Evolutionary conservation across 1,140 invertebrate species (phyloP), one percentile per base, ranked within the genome.

Genomic region (Drosophila ohnishii): DNA sequence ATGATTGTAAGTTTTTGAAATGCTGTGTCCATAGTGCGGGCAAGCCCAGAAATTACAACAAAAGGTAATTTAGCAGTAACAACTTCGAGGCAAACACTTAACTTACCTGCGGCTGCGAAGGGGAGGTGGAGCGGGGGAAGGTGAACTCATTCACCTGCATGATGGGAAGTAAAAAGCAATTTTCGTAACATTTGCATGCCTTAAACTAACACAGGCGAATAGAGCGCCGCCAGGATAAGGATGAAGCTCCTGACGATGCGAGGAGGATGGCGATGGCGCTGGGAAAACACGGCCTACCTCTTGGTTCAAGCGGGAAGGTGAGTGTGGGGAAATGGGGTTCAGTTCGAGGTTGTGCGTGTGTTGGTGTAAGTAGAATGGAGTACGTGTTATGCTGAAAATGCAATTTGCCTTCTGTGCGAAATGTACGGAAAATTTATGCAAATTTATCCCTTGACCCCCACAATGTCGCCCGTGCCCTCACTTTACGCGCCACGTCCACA

Each of bases 391-490:
- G 83, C 83, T 86, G 83, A 86, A 86, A 86, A 86, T 86, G 83
- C 83, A 86, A 86, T 86, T 86, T 86, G 83, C 83, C 83, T 83
- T 87, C 83, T 83, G 83, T 86, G 75, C 79, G 83, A 86, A 86
- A 86, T 87, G 83, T 86, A 87, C 83, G 83, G 80, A 87, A 86
- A 86, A 86, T 86, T 87, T 86, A 86, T 86, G 83, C 83, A 86
- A 86, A 86, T 86, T 87, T 86, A 79, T 58, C 70, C 75, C 75
- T 86, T 83, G 83, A 82, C 78, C 82, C 69, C 59, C 34, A 53
- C 50, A 53, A 47, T 66, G 65, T 69, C 65, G 37, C 37, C 47
- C 47, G 60, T 39, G 10, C 10, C n/a, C 22, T 9, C 30, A 25
- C 14, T 7, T n/a, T 10, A 30, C 22, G 25, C 28, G 10, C 30